These are phyloP conservation scores for Drosophila ezoana DNA, from an alignment of 2,888 invertebrate genomes.

Conservation along the genomic window DNA sequence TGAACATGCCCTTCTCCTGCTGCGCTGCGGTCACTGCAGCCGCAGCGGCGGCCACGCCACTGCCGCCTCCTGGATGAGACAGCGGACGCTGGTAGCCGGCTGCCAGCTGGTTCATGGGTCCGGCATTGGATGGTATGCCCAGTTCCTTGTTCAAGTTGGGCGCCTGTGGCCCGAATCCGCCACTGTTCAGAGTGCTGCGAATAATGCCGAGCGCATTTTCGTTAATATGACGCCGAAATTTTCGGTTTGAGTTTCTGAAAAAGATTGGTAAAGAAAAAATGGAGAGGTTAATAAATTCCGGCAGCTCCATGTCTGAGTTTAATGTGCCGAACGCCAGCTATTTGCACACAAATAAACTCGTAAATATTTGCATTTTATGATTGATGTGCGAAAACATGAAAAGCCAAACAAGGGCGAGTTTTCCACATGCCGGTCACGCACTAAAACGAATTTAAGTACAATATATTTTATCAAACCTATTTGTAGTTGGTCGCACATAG, in stretches of 20 bases:
- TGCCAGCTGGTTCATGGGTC: constrained; percentile 82
- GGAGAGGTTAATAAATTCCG: background rate
- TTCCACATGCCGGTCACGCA: constrained; percentile 60
- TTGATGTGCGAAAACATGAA: constrained; percentile 69
- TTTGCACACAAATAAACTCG: constrained; percentile 73
- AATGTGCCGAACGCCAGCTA: constrained; percentile 48
- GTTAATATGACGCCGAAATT: constrained; percentile 83
- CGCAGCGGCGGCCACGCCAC: constrained; percentile 82
- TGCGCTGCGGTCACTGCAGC: constrained; percentile 82
- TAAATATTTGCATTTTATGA: constrained; percentile 82
- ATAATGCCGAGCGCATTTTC: constrained; percentile 82
- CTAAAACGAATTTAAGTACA: constrained; percentile 30
- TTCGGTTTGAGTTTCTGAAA: constrained; percentile 83
- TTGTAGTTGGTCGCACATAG: constrained; percentile 4
- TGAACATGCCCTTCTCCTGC: constrained; percentile 83
- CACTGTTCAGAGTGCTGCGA: constrained; percentile 81
- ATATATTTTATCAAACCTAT: constrained; percentile 18
- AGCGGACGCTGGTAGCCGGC: constrained; percentile 80
- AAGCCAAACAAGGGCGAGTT: constrained; percentile 40
- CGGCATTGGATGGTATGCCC: constrained; percentile 81
- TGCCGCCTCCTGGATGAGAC: constrained; percentile 81
- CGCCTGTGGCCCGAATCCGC: constrained; percentile 81
- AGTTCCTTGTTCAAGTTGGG: constrained; percentile 80
- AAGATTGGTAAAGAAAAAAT: constrained; percentile 7
- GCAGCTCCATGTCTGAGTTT: constrained; percentile 25